Evolutionary conservation across 2,113 vertebrate genomes (phyloP), one percentile per base, ranked within the genome.

Genomic region (Cromileptes altivelis): DNA sequence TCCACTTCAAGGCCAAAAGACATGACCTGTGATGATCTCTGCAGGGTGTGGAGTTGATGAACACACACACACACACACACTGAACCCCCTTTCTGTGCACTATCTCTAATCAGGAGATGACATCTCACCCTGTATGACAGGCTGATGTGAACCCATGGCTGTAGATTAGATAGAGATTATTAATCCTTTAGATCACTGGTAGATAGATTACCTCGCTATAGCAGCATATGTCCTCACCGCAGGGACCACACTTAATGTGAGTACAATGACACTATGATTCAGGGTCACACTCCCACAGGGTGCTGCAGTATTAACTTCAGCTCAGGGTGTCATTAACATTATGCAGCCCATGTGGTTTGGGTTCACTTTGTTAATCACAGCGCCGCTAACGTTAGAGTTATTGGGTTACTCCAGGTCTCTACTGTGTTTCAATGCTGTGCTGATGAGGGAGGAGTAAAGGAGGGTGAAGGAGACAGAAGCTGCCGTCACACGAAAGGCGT

Each of bases 161-260:
- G 57, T 86, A 94, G 93, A 94, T 93, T 93, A 93, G 80, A 88
- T 42, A 18, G 81, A 85, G 82, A 89, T 90, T 88, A 83, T 90
- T 62, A 86, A 91, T 90, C 90, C 71, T 84, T 86, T 82, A 89
- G 85, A 85, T 85, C 83, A 30, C 56, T 60, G 75, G 8, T 62
- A 74, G 86, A 88, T 90, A 84, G 84, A 94, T 90, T 85, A 85
- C 68, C 87, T 17, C 6, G 63, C 74, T 70, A 79, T 18, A 27
- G 70, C 82, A 86, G 80, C 90, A 85, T 88, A 92, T 92, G 91
- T 85, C 64, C 75, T 86, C 76, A 49, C 79, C 4, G 62, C 75
- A 77, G 85, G 81, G 71, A 72, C n/a, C 73, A 60, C 77, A 64
- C 75, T 88, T 78, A 27, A 80, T 70, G 64, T 78, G 63, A 78